Conservation (phyloP, 1,140 invertebrate genomes). For the Cherax destructor region DNA sequence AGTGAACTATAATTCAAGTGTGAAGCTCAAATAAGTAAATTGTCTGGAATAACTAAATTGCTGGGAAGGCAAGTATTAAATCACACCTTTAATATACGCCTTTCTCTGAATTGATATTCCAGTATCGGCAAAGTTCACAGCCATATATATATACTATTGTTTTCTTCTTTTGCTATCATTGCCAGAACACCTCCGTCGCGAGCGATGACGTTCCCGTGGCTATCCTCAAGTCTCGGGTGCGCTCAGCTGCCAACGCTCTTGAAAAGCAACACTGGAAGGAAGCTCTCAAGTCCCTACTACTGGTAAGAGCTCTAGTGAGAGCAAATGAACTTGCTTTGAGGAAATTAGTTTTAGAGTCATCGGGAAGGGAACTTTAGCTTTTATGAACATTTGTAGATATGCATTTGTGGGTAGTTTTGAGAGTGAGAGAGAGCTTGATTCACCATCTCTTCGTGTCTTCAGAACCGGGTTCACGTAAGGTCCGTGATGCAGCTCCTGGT, state of each 20-base stretch:
- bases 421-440: not conserved
- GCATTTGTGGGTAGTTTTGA: too few relatives aligned
- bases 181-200: not conserved
- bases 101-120: too few relatives aligned
- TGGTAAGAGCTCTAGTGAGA: not conserved
- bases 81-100: not conserved
- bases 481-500: not conserved
- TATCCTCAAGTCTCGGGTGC: not conserved
- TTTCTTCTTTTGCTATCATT: not conserved
- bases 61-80: not conserved
- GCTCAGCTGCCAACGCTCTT: not conserved
- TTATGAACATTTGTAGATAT: too few relatives aligned
- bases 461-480: not conserved
- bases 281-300: not conserved
- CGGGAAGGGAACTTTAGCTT: too few relatives aligned
- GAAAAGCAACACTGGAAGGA: not conserved
- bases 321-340: too few relatives aligned
- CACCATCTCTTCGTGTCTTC: not conserved
- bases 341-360: too few relatives aligned
- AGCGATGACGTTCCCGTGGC: conserved; percentile 15
- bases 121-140: not conserved
- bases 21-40: too few relatives aligned
- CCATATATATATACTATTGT: not conserved
- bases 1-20: too few relatives aligned
- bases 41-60: too few relatives aligned